Evolutionary conservation across 2,797 vertebrate genomes (phyloP), one percentile per base, ranked within the genome.

Genomic region (Alcedo atthis): DNA sequence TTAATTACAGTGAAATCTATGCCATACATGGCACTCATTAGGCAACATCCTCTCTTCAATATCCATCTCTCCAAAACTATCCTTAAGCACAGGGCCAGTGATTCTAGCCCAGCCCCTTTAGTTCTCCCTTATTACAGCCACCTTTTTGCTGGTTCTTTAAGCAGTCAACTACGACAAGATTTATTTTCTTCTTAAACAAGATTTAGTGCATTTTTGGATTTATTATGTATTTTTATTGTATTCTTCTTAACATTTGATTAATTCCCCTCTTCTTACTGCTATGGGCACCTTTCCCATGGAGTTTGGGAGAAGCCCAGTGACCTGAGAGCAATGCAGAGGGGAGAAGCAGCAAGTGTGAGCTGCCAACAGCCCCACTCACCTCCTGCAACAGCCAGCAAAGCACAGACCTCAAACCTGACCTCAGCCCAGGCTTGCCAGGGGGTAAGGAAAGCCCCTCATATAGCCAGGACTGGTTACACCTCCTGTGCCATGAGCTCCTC

Each of bases 1-100:
- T 95, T 97, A 96, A 97, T 97, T 96, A 94, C 87, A 86, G 66
- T 0, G 1, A 94, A 92, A 95, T 66, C 71, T 69, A 82, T 40
- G 45, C 55, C n/a, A 25, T 51, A 21, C 58, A 6, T 15, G 59
- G 77, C 24, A 33, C 51, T 81, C 79, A 83, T 87, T 76, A 82
- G 74, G 35, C 88, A 91, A 19, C 53, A 75, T 37, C 64, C 45
- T 66, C 10, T 40, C 61, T 75, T 51, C 67, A 70, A 0, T 3
- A 24, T 0, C 51, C 63, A 9, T 40, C 76, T 87, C 71, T 69
- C 62, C 55, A 70, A 85, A 67, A 12, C 49, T 7, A 3, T 26
- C 68, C 58, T 33, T 12, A 17, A 89, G 19, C 43, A 48, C 24
- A 45, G 30, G 40, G 43, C 75, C 21, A 25, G 40, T 0, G 19